Evolutionary conservation across 2,888 invertebrate species (phyloP), one percentile per base, ranked within the genome.

Genomic region (Diogma glabrata): DNA sequence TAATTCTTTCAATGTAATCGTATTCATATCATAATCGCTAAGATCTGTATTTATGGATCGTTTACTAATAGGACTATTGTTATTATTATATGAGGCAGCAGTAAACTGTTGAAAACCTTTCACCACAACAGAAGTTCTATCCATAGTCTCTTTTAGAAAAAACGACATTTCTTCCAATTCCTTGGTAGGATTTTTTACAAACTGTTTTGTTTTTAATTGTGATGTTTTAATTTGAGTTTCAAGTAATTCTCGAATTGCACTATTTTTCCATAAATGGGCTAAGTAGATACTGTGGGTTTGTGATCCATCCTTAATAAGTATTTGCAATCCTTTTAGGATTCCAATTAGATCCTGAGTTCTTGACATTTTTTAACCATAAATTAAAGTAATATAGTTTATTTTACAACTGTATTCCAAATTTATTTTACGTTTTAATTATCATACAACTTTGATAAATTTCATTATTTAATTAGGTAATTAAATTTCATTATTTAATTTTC

Each of bases 71-170:
- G 22, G 46, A 20, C 20, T 43, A 2, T 28, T 51, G 48, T 59
- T 56, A 56, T 54, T 59, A 17, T 48, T 48, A 9, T 6, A 33
- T 10, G 12, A 20, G 12, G 20, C 14, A 6, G 23, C 19, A 17
- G 75, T 60, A 59, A 82, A 83, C 56, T 81, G 77, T 56, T 73
- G 74, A 43, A 89, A 64, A 23, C 90, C 88, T 59, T 81, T 78
- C 38, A 78, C 74, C 17, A 90, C 83, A 45, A 86, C 82, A 57
- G 75, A 72, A 5, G 82, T 72, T 59, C 85, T 74, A 59, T 84
- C 81, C 3, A 77, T 59, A 4, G 74, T 67, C 60, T 83, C 82
- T 55, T 67, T 71, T 2, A 82, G 56, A 19, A 76, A 72, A 46
- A 69, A 63, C 49, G 64, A 62, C 12, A 77, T 33, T 54, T 67